Evolutionary conservation across 2,113 vertebrate species (phyloP).

Genomic region (Gymnobelideus leadbeateri): DNA sequence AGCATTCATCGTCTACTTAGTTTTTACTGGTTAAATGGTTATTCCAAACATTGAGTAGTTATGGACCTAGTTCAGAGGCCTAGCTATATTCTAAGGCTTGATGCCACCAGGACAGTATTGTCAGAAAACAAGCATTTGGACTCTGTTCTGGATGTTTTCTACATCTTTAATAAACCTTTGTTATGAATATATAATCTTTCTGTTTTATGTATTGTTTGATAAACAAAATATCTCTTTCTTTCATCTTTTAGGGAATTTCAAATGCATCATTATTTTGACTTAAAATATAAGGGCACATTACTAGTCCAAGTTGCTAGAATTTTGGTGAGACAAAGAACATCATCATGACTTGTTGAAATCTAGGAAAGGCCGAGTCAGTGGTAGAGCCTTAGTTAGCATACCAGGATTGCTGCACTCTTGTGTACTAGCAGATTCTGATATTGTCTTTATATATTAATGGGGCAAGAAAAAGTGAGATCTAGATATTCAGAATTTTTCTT

Average conservation of each 20-base stretch:
- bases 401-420: background rate
- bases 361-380: slow-evolving; percentile 10
- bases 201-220: background rate
- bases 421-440: background rate
- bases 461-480: background rate
- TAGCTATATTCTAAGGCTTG: background rate
- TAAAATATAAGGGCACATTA: background rate
- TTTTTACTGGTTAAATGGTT: background rate
- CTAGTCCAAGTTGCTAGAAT: slow-evolving; percentile 10
- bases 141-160: background rate
- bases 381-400: slow-evolving; percentile 1
- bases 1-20: background rate
- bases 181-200: background rate
- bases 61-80: background rate
- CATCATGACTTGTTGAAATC: slow-evolving; percentile 26
- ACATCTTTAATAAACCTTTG: background rate
- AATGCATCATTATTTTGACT: background rate
- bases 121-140: background rate
- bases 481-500: slow-evolving; percentile 7
- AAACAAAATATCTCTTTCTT: background rate
- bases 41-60: background rate
- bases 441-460: background rate
- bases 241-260: background rate
- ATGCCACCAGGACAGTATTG: background rate
- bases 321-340: slow-evolving; percentile 19